Conservation (phyloP, 1,140 invertebrate genomes). For the Medauroidea extradentata region DNA sequence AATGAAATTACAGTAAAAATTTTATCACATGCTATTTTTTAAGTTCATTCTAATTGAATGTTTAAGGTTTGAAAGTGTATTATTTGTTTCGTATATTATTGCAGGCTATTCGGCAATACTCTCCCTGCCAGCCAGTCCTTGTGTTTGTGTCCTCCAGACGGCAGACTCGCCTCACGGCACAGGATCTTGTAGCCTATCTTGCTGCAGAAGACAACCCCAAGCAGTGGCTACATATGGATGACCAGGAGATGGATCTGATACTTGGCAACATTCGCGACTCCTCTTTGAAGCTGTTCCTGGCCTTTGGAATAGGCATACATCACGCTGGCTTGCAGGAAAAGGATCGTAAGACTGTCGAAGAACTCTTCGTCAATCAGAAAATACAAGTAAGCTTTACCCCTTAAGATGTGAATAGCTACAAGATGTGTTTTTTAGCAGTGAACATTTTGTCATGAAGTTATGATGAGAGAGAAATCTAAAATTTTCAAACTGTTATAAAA, state of each 20-base stretch:
- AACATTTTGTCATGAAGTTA: too few species aligned
- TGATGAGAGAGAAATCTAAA: too few species aligned
- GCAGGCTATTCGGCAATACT: constrained; percentile 83
- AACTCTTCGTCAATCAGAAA: constrained; percentile 94
- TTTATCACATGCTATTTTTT: too few species aligned
- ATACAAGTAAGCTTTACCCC: constrained; percentile 72
- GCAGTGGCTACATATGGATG: constrained; percentile 89
- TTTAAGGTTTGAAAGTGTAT: too few species aligned
- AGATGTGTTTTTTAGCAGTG: not conserved
- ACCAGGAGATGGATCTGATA: constrained; percentile 76
- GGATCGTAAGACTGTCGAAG: constrained; percentile 88
- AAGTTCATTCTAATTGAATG: too few species aligned
- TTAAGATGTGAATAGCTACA: constrained; percentile 1
- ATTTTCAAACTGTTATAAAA: too few species aligned
- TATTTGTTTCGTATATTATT: too few species aligned
- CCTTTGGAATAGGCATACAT: constrained; percentile 98
- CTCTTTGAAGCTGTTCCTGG: constrained; percentile 89
- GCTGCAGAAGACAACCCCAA: constrained; percentile 89
- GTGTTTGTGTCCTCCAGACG: constrained; percentile 97
- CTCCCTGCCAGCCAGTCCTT: constrained; percentile 82
- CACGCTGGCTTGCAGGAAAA: constrained; percentile 92
- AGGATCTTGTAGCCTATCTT: constrained; percentile 93
- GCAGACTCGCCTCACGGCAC: constrained; percentile 93
- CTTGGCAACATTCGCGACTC: constrained; percentile 76
- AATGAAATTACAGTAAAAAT: too few species aligned